phyloP scores from a whole-genome alignment of 2,888 invertebrate species.

The Argyra leucocephala region DNA sequence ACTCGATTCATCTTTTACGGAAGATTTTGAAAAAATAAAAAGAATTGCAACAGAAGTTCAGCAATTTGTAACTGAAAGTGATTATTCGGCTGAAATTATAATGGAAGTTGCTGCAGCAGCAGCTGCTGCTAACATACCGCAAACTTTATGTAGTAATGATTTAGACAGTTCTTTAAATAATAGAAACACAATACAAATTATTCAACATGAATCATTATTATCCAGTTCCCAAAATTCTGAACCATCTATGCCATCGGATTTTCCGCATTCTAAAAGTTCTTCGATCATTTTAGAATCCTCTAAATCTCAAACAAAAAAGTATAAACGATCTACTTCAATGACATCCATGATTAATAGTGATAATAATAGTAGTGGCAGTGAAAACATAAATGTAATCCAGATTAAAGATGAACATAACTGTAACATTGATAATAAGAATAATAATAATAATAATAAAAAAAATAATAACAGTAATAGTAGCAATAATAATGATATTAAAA shows the following conservation, averaged over 20 bases:
- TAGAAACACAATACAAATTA: background rate
- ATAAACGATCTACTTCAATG: conserved; percentile 51
- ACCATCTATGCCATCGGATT: conserved; percentile 49
- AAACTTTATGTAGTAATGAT: conserved; percentile 28
- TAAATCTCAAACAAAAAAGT: conserved; percentile 56
- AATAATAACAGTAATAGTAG: too few relatives aligned
- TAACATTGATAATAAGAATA: too few relatives aligned
- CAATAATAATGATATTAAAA: too few relatives aligned
- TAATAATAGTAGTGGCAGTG: conserved; percentile 34
- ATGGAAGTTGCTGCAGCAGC: conserved; percentile 36
- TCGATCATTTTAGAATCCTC: conserved; percentile 43
- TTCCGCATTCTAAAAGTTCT: conserved; percentile 51
- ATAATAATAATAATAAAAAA: too few relatives aligned
- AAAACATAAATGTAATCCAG: too few relatives aligned
- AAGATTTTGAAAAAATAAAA: conserved; percentile 76
- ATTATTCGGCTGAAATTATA: conserved; percentile 36
- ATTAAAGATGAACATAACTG: too few relatives aligned
- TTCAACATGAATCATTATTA: conserved; percentile 42
- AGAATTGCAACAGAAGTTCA: conserved; percentile 73
- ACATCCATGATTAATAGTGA: conserved; percentile 44
- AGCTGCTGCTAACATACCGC: conserved; percentile 19
- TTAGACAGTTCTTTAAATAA: background rate
- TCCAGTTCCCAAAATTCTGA: conserved; percentile 39
- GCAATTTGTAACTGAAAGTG: conserved; percentile 53
- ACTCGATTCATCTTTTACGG: conserved; percentile 48